A percentile compares a stretch with the other conserved stretches of the same genome.
These are phyloP conservation scores for Chrysochloris asiatica DNA, from an alignment of 2,113 vertebrate species.

Conservation along the genomic window DNA sequence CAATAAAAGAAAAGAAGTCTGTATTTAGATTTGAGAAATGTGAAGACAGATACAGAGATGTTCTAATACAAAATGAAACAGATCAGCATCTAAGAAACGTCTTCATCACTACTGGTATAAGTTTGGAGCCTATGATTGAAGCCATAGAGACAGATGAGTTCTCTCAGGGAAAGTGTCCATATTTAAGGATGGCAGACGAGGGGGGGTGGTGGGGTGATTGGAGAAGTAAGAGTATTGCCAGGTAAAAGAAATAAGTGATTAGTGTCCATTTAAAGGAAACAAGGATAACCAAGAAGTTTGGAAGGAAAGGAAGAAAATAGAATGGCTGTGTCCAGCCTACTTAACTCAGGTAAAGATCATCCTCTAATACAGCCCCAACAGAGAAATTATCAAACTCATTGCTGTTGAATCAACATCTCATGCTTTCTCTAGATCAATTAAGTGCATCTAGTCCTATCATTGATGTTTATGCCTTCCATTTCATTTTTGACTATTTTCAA, in stretches of 20 bases:
- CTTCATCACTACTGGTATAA: background rate
- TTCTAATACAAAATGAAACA: background rate
- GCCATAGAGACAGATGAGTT: background rate
- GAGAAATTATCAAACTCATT: too few relatives aligned
- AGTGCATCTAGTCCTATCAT: too few relatives aligned
- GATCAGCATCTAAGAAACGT: background rate
- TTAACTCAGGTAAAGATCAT: background rate
- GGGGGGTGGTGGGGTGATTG: background rate
- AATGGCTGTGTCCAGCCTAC: background rate
- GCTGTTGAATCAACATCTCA: too few relatives aligned
- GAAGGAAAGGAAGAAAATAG: background rate
- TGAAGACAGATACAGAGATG: background rate
- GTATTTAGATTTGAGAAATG: background rate
- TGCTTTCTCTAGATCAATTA: too few relatives aligned
- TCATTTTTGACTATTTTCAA: too few relatives aligned
- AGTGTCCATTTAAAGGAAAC: too few relatives aligned
- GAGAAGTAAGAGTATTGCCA: background rate
- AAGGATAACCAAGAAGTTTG: background rate
- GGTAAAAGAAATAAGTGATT: background rate
- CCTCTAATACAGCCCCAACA: background rate
- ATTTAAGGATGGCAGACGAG: background rate
- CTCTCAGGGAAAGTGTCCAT: background rate
- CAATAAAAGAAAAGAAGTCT: background rate
- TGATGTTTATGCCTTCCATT: too few relatives aligned
- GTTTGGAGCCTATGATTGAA: background rate